phyloP scores from a whole-genome alignment of 2,888 invertebrate species.

The Nymphalis polychloros region DNA sequence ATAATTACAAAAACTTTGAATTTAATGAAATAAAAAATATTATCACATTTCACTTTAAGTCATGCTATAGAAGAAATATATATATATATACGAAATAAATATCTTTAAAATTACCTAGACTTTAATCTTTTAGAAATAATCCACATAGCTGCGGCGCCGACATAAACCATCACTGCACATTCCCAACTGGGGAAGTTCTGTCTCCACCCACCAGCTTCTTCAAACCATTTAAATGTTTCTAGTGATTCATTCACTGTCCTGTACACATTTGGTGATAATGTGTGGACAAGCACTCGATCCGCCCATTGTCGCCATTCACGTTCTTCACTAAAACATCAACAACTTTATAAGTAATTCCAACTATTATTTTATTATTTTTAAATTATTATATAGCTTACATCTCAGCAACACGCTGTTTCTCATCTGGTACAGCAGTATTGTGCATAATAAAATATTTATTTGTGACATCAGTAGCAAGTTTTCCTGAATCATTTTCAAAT shows the following conservation, averaged over 20 bases:
- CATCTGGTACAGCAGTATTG: slow-evolving; percentile 80
- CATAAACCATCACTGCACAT: slow-evolving; percentile 91
- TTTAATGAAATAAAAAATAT: too few relatives aligned
- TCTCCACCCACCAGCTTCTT: slow-evolving; percentile 95
- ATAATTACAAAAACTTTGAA: too few relatives aligned
- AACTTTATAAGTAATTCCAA: not conserved
- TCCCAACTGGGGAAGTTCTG: slow-evolving; percentile 94
- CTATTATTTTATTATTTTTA: not conserved
- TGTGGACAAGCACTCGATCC: slow-evolving; percentile 94
- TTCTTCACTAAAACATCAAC: slow-evolving; percentile 85
- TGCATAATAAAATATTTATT: slow-evolving; percentile 95
- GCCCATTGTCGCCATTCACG: slow-evolving; percentile 98
- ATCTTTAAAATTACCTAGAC: slow-evolving; percentile 80
- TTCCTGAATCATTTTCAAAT: slow-evolving; percentile 85
- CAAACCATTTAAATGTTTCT: slow-evolving; percentile 97
- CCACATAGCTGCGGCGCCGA: slow-evolving; percentile 97
- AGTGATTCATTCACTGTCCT: slow-evolving; percentile 91
- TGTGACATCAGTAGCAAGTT: slow-evolving; percentile 86
- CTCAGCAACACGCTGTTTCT: slow-evolving; percentile 77
- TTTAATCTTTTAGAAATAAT: slow-evolving; percentile 93
- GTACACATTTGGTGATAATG: slow-evolving; percentile 98
- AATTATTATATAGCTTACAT: slow-evolving; percentile 68
- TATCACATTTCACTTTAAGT: too few relatives aligned
- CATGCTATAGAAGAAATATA: too few relatives aligned
- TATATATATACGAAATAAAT: not conserved